A percentile compares a stretch with the other conserved stretches of the same genome.
These are phyloP conservation scores for Falco berigora DNA, from an alignment of 2,797 vertebrate species.

Conservation along the genomic window DNA sequence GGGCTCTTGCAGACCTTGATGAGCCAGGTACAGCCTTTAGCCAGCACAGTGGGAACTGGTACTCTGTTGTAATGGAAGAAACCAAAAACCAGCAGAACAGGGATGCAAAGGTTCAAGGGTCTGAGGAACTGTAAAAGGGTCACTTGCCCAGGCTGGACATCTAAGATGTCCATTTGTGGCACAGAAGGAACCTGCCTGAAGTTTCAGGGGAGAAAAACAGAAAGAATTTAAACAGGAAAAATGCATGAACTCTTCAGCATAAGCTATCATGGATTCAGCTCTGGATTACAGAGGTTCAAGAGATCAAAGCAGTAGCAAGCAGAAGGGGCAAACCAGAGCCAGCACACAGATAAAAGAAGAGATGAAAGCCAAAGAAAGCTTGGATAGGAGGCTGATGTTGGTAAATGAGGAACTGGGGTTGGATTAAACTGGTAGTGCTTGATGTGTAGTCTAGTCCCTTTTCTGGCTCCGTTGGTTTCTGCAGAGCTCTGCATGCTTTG, in stretches of 20 bases:
- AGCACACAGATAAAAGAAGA: constrained; percentile 26
- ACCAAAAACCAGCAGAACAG: not conserved
- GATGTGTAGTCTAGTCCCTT: not conserved
- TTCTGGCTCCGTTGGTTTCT: not conserved
- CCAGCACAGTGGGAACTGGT: not conserved
- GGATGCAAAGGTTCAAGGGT: not conserved
- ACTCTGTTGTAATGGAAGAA: not conserved
- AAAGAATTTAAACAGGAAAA: not conserved
- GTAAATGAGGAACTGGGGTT: not conserved
- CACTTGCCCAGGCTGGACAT: not conserved
- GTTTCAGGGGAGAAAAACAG: not conserved
- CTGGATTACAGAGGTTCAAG: constrained; percentile 13
- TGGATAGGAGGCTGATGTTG: not conserved
- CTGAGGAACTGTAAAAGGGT: not conserved
- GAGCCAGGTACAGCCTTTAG: not conserved
- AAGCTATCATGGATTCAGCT: not conserved
- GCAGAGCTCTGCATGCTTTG: not conserved
- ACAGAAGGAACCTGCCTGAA: not conserved
- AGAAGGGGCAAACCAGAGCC: constrained; percentile 42
- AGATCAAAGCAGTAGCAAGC: constrained; percentile 47
- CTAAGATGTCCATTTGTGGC: not conserved
- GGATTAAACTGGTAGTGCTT: not conserved
- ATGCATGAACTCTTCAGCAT: not conserved
- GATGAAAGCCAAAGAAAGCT: constrained; percentile 39
- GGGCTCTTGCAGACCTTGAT: not conserved